phyloP scores from a whole-genome alignment of 2,113 vertebrate species.

The Mastomys coucha region DNA sequence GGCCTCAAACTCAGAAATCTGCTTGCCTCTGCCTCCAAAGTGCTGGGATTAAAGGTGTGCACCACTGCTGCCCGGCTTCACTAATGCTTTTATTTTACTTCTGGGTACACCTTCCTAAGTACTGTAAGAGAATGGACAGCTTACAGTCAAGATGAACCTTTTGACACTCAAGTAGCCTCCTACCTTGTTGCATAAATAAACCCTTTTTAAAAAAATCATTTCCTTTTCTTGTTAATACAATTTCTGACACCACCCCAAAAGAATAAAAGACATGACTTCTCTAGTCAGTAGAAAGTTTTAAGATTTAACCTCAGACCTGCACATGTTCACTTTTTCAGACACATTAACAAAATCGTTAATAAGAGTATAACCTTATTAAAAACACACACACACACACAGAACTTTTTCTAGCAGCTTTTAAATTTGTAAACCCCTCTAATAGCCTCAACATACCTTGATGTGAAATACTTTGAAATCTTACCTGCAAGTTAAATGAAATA shows the following conservation, averaged over 20 bases:
- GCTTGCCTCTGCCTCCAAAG: too few relatives aligned
- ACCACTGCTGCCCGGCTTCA: background rate
- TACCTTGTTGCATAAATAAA: background rate
- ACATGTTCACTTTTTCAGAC: background rate
- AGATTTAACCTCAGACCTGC: conserved; percentile 8
- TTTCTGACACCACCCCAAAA: background rate
- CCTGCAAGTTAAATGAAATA: conserved; percentile 15
- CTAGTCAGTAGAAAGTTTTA: background rate
- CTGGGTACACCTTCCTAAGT: background rate
- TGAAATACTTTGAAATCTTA: conserved; percentile 31
- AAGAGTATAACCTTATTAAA: background rate
- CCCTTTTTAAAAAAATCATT: background rate
- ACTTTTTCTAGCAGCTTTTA: conserved; percentile 30
- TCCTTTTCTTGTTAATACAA: background rate
- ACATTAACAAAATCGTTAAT: background rate
- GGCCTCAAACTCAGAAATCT: too few relatives aligned
- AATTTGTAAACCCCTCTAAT: conserved; percentile 40
- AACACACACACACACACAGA: background rate
- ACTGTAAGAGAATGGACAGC: conserved; percentile 1
- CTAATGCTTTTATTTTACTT: background rate
- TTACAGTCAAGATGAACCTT: conserved; percentile 56
- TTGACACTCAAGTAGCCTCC: background rate
- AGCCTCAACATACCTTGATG: background rate
- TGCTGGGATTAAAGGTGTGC: too few relatives aligned
- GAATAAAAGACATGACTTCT: background rate